Evolutionary conservation across 2,888 invertebrate genomes (phyloP), one percentile per base, ranked within the genome.

Genomic region (Leucophora obtusa): DNA sequence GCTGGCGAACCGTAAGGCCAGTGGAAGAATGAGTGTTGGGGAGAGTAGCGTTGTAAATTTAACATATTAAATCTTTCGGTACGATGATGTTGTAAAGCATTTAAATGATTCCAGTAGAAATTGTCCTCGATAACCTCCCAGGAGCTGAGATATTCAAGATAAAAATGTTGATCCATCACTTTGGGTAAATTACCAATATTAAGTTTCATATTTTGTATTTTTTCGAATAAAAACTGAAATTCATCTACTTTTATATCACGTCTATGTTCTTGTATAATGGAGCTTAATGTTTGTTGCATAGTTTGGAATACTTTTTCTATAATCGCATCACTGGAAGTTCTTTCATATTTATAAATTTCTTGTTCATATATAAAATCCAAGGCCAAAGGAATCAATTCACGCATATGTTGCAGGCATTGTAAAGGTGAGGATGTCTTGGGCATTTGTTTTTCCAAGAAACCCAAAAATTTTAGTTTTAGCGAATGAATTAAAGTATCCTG

Each of bases 121-220:
- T 50, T 43, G 11, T 84, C 83, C 0, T 53, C n/a, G 8, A 50
- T 28, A 0, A 71, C 63, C 3, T 77, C 18, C 73, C 80, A 81
- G 0, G 58, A 43, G 0, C 21, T 53, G 0, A 82, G 77, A 11
- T 73, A 79, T 0, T 86, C 82, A 9, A n/a, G 51, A 60, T 79
- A 87, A 21, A 85, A 87, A 7, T 83, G 38, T 0, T 71, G 70
- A 4, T 68, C 82, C 0, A 76, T 84, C 18, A 84, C 79, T 4
- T 62, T 62, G 1, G 87, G 87, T 79, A 88, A 72, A 43, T 88
- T 88, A 63, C 88, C 87, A 1, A 88, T 68, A 18, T 87, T 88
- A 0, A 88, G 58, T 0, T 86, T 85, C 83, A 88, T 58, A 0
- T 78, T 59, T 1, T 65, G 14, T 4, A 87, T 75, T 63, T 88